phyloP scores from a whole-genome alignment of 2,797 vertebrate species.

The Semaprochilodus insignis region DNA sequence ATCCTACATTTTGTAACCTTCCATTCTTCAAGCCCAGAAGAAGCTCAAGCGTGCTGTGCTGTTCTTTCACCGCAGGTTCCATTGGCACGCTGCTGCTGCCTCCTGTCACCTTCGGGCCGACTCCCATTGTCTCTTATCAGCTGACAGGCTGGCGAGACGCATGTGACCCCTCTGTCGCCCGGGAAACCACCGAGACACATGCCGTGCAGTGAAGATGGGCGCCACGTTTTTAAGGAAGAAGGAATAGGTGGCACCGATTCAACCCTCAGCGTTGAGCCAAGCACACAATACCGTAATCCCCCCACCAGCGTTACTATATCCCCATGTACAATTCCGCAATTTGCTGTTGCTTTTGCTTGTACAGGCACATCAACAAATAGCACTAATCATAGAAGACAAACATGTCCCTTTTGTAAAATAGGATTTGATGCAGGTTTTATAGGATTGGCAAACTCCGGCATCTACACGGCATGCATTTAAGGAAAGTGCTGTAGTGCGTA shows the following conservation, averaged over 20 bases:
- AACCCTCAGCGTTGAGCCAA: conserved; percentile 42
- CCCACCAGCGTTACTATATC: conserved; percentile 32
- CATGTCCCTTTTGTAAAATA: conserved; percentile 28
- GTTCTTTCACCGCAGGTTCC: conserved; percentile 45
- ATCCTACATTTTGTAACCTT: conserved; percentile 33
- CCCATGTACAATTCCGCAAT: conserved; percentile 22
- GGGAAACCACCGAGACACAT: conserved; percentile 51
- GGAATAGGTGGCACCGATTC: conserved; percentile 48
- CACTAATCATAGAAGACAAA: conserved; percentile 39
- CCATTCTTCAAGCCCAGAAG: conserved; percentile 42
- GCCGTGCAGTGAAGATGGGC: conserved; percentile 36
- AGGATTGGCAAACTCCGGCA: conserved; percentile 37
- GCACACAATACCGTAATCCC: conserved; percentile 46
- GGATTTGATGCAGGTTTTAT: conserved; percentile 43
- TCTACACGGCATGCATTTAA: conserved; percentile 25
- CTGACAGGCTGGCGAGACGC: conserved; percentile 51
- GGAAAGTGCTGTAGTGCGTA: conserved; percentile 27
- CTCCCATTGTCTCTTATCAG: conserved; percentile 60
- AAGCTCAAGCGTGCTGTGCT: conserved; percentile 32
- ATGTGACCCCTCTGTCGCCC: conserved; percentile 53
- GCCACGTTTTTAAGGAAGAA: conserved; percentile 31
- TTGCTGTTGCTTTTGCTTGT: conserved; percentile 20
- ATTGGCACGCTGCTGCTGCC: conserved; percentile 53
- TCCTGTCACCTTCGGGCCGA: conserved; percentile 57
- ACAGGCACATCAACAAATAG: conserved; percentile 24